A percentile compares a stretch with the other conserved stretches of the same genome.
These are phyloP conservation scores for Caenorhabditis angaria DNA, from an alignment of 2,888 invertebrate genomes.

Conservation along the genomic window DNA sequence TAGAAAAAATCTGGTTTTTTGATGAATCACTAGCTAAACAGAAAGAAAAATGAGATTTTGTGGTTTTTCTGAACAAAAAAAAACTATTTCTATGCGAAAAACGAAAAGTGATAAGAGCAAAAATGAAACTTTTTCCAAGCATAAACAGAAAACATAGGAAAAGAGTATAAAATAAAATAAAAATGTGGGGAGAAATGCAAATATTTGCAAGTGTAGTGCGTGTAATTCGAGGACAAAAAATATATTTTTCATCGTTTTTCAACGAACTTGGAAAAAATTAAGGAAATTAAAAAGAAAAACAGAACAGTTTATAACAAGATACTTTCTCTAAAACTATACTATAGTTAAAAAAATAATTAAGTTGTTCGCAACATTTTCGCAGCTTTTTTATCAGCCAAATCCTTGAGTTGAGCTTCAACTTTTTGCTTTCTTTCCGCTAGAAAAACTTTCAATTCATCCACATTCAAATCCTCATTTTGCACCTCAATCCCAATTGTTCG, in stretches of 20 bases:
- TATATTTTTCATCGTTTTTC: too few species aligned
- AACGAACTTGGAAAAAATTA: background rate
- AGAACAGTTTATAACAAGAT: constrained; percentile 10
- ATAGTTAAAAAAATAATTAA: constrained; percentile 17
- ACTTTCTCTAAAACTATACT: background rate
- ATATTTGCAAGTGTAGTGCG: background rate
- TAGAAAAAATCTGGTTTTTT: background rate
- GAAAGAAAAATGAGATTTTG: constrained; percentile 8
- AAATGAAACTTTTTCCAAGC: background rate
- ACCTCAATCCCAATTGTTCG: constrained; percentile 65
- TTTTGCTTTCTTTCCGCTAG: constrained; percentile 56
- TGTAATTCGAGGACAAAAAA: too few species aligned
- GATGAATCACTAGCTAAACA: background rate
- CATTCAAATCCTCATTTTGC: constrained; percentile 65
- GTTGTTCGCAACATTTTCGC: constrained; percentile 69
- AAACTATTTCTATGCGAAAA: background rate
- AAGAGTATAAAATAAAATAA: background rate
- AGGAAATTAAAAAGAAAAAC: background rate
- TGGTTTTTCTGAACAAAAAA: constrained; percentile 2
- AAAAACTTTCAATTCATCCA: constrained; percentile 55
- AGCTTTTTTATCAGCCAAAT: constrained; percentile 68
- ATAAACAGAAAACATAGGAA: background rate
- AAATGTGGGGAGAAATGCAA: constrained; percentile 1
- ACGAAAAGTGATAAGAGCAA: background rate
- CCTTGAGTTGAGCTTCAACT: constrained; percentile 63